phyloP scores from a whole-genome alignment of 2,113 vertebrate genomes.

The Perccottus glenii region DNA sequence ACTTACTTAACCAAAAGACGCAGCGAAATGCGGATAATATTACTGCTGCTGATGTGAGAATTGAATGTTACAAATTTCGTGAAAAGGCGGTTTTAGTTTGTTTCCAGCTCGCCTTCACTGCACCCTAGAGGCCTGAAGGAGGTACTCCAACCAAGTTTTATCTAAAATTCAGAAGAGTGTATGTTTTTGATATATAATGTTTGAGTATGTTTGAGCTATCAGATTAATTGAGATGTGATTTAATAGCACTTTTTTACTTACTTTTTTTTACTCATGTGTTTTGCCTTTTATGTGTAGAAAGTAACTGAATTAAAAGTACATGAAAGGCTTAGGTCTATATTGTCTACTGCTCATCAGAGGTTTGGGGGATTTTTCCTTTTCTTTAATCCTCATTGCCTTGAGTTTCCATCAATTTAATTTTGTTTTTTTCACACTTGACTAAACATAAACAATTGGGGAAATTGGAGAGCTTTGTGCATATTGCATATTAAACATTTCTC shows the following conservation, averaged over 20 bases:
- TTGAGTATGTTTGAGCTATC: too few species aligned
- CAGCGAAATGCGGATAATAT: too few species aligned
- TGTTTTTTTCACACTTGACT: conserved; percentile 29
- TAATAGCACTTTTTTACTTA: too few species aligned
- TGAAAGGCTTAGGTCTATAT: not conserved
- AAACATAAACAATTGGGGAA: conserved; percentile 11
- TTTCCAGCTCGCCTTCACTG: not conserved
- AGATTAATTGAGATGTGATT: too few species aligned
- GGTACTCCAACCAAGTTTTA: not conserved
- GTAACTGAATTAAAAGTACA: not conserved
- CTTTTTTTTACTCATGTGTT: too few species aligned
- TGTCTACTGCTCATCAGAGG: too few species aligned
- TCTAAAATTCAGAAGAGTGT: too few species aligned
- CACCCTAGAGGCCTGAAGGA: not conserved
- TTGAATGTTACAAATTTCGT: too few species aligned
- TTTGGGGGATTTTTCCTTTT: not conserved
- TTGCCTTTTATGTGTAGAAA: too few species aligned
- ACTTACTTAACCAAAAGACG: too few species aligned
- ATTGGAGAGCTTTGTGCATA: conserved; percentile 9
- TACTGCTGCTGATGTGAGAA: too few species aligned
- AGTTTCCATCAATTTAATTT: conserved; percentile 17
- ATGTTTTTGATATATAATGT: too few species aligned
- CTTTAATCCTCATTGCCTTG: conserved; percentile 14
- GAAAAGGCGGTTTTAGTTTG: not conserved
- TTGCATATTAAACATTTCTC: conserved; percentile 13